phyloP scores from a whole-genome alignment of 2,797 vertebrate species.

The Merluccius polli region DNA sequence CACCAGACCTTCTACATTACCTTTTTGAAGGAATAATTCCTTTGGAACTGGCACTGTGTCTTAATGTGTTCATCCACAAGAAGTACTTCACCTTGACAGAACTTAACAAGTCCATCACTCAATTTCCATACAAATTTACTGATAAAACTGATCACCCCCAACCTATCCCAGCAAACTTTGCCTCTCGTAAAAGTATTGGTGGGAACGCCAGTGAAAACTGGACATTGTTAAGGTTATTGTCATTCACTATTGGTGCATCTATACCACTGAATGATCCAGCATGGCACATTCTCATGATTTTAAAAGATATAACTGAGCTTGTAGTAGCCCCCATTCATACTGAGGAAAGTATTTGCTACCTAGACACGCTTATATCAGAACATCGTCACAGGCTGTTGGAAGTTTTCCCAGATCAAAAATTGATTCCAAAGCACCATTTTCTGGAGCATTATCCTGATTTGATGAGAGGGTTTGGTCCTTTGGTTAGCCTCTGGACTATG shows the following conservation, averaged over 20 bases:
- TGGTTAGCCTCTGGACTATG: too few relatives aligned
- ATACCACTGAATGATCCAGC: slow-evolving; percentile 5
- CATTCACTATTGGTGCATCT: slow-evolving; percentile 13
- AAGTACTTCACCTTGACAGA: too few relatives aligned
- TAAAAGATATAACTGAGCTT: too few relatives aligned
- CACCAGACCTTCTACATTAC: too few relatives aligned
- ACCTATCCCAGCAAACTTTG: slow-evolving; percentile 7
- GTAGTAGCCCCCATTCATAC: too few relatives aligned
- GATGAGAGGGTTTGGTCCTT: slow-evolving; percentile 14
- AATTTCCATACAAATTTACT: neutral
- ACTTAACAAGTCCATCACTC: too few relatives aligned
- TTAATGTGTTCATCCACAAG: too few relatives aligned
- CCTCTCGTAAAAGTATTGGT: slow-evolving; percentile 5
- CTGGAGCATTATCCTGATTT: slow-evolving; percentile 23
- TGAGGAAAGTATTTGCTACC: too few relatives aligned
- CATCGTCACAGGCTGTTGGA: slow-evolving; percentile 12
- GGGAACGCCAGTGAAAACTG: slow-evolving; percentile 6
- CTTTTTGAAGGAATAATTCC: too few relatives aligned
- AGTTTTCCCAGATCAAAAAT: slow-evolving; percentile 24
- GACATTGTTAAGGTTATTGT: slow-evolving; percentile 3
- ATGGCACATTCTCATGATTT: slow-evolving; percentile 13
- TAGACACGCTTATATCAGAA: too few relatives aligned
- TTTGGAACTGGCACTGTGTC: too few relatives aligned
- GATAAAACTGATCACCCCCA: slow-evolving; percentile 18
- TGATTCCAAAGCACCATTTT: slow-evolving; percentile 7